Evolutionary conservation across 2,113 vertebrate genomes (phyloP).

Genomic region (Engraulis encrasicolus): DNA sequence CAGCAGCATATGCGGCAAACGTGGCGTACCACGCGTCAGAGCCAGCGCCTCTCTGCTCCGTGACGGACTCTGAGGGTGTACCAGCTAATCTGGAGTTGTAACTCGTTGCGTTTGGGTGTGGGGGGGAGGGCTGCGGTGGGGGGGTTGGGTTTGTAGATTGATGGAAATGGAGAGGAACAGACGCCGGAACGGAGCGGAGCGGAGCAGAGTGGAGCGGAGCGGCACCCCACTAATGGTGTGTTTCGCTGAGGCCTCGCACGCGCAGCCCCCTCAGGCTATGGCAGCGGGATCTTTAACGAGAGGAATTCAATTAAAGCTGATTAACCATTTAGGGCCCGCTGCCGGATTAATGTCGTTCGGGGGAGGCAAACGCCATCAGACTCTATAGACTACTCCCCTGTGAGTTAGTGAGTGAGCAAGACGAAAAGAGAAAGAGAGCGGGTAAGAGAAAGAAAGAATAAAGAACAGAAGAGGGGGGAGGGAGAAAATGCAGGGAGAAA

Average conservation of each 20-base stretch:
- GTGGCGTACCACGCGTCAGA: no score
- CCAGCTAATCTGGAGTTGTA: not conserved
- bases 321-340: constrained; percentile 45
- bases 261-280: constrained; percentile 11
- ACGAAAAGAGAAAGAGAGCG: no score
- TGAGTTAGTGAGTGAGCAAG: not conserved
- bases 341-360: constrained; percentile 36
- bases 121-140: no score
- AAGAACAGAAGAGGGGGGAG: no score
- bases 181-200: not conserved
- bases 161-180: not conserved
- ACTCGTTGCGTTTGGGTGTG: no score
- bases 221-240: not conserved
- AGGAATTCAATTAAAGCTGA: constrained; percentile 42
- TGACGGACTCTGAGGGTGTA: constrained; percentile 7
- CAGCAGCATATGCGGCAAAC: not conserved
- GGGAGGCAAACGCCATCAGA: not conserved
- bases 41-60: no score
- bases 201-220: no score
- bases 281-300: constrained; percentile 29
- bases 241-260: constrained; percentile 9
- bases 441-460: no score
- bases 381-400: not conserved
- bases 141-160: no score
- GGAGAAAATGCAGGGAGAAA: no score